Percentiles rank a stretch among this genome's conserved stretches.
Evolutionary conservation across 2,113 vertebrate genomes (phyloP).

Genomic region (Erythrolamprus reginae): DNA sequence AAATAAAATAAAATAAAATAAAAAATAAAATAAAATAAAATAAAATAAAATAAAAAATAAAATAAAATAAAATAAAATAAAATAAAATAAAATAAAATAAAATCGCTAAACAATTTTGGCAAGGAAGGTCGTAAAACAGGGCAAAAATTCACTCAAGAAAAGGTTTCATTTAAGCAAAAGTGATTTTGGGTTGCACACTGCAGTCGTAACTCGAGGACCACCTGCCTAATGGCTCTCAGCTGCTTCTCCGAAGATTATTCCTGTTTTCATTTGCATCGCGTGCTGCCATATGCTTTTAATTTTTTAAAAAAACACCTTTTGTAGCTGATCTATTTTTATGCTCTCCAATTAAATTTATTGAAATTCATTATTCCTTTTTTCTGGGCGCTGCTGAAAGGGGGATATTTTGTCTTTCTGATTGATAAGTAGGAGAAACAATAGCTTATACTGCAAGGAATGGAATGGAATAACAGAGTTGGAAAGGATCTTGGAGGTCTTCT

Average conservation of each 20-base stretch:
- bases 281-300: not conserved
- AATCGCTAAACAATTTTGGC: not conserved
- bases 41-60: too few relatives aligned
- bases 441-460: not conserved
- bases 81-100: too few relatives aligned
- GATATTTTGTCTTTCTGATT: not conserved
- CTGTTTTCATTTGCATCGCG: not conserved
- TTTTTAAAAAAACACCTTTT: not conserved
- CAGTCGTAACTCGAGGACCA: not conserved
- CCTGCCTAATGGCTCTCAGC: not conserved
- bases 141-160: not conserved
- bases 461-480: too few relatives aligned
- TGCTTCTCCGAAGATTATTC: not conserved
- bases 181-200: not conserved
- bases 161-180: not conserved
- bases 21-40: too few relatives aligned
- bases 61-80: too few relatives aligned
- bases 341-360: not conserved
- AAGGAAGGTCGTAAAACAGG: not conserved
- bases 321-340: not conserved
- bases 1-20: too few relatives aligned
- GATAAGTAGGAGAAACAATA: not conserved
- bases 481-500: too few relatives aligned
- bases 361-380: not conserved
- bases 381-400: not conserved